Percentiles rank a stretch among this genome's conserved stretches.
Conservation (phyloP, 2,888 invertebrate genomes). For the Polydrusus pterygomalis region DNA sequence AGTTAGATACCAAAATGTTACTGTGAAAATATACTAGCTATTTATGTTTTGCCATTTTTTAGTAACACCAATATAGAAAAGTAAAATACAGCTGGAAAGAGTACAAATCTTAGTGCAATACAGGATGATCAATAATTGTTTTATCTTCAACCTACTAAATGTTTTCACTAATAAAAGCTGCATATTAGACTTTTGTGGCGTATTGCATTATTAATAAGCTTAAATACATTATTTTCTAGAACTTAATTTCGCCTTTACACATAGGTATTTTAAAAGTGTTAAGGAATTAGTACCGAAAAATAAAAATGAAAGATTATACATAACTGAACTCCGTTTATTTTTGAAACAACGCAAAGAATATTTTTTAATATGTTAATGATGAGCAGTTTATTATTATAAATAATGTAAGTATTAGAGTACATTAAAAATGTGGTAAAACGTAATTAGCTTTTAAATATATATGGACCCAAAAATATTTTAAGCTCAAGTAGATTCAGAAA, state of each 20-base stretch:
- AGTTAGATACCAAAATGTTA: constrained; percentile 64
- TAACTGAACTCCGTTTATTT: too few species aligned
- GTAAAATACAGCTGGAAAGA: not conserved
- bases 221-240: too few species aligned
- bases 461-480: constrained; percentile 68
- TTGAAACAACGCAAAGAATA: too few species aligned
- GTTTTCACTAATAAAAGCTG: not conserved
- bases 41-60: constrained; percentile 24
- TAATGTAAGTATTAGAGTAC: not conserved
- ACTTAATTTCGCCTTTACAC: too few species aligned
- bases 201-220: too few species aligned
- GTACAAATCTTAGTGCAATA: constrained; percentile 4
- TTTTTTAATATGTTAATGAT: too few species aligned
- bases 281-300: too few species aligned
- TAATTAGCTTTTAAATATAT: constrained; percentile 60
- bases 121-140: too few species aligned
- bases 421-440: constrained; percentile 26
- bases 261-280: too few species aligned
- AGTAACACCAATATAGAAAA: not conserved
- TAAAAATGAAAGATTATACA: too few species aligned
- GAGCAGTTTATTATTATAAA: too few species aligned
- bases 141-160: not conserved
- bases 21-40: constrained; percentile 55
- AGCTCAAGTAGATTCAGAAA: constrained; percentile 66
- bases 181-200: too few species aligned